Evolutionary conservation across 2,888 invertebrate species (phyloP), one percentile per base, ranked within the genome.

Genomic region (Diaperis boleti): DNA sequence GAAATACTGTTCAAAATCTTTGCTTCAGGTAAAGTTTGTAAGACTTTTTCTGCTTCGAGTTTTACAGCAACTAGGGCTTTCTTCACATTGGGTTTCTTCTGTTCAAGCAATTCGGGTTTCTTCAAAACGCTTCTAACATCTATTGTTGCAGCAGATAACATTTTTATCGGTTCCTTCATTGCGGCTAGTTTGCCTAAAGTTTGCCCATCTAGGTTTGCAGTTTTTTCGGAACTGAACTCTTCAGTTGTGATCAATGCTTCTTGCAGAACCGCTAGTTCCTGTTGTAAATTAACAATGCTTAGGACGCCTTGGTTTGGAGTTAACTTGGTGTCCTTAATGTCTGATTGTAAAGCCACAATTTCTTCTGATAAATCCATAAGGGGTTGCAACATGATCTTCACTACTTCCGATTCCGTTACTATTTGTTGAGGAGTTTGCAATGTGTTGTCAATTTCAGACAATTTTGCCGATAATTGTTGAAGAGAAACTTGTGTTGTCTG

Each of bases 181-280:
- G 64, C 66, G 44, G 63, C 47, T 14, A 76, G 42, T 59, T 66
- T 68, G 63, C 69, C 57, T 15, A 75, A 44, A 3, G 73, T 72
- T 35, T 64, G 52, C 8, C 52, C 18, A 13, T 55, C 39, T n/a
- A 35, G n/a, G 3, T 26, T 7, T 14, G 8, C 37, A 11, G n/a
- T n/a, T 26, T 56, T 17, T 18, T 56, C 56, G 0, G 56, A 56
- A 1, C 33, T 33, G 35, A 56, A 56, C 14, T 56, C 15, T 45
- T 44, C 45, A 7, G 56, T 45, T 11, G 33, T 14, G n/a, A 56
- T 33, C 3, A 56, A 4, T 17, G 56, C 29, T 22, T 56, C 56
- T 26, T 56, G 56, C 1, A 56, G 14, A 8, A 7, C 11, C n/a
- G 17, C 11, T 2, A 56, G 11, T 13, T 56, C 56, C 33, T 63